Conservation (phyloP, 30 jellyfish, hydroid and myxozoan genomes). For the Rhopilema esculentum region DNA sequence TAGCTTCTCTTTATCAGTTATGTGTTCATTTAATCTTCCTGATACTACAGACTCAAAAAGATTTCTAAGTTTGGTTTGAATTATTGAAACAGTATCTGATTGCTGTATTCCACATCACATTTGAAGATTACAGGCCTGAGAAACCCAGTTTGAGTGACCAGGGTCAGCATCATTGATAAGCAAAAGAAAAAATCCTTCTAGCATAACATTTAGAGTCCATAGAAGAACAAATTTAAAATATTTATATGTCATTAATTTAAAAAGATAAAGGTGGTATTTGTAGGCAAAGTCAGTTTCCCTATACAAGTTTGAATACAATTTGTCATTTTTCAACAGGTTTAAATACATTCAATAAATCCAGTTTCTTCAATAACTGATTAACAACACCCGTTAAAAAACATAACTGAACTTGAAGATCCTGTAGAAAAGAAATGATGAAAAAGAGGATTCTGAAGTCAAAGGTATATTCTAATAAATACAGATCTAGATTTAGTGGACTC, state of each 20-base stretch:
- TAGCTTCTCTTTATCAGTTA: constrained; percentile 7
- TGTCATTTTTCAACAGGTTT: no score
- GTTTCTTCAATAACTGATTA: no score
- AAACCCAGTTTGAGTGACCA: constrained; percentile 33
- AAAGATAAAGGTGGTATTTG: no score
- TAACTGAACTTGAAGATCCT: no score
- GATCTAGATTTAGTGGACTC: no score
- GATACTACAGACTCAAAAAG: constrained; percentile 27
- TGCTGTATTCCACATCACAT: constrained; percentile 18
- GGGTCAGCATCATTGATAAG: constrained; percentile 14
- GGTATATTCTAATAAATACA: no score
- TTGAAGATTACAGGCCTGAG: constrained; percentile 22
- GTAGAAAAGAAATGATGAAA: no score
- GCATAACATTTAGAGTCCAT: constrained; percentile 10
- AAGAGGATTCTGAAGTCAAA: no score
- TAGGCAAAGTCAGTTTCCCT: no score
- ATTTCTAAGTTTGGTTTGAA: not conserved
- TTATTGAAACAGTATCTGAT: constrained; percentile 22
- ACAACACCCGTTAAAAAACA: no score
- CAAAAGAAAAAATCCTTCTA: constrained; percentile 20
- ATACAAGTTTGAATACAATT: no score
- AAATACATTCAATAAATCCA: no score
- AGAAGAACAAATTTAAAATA: constrained; percentile 6
- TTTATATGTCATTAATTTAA: constrained; percentile 24
- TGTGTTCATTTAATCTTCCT: constrained; percentile 26